These are phyloP conservation scores for Drosophila busckii DNA, from an alignment of 1,140 invertebrate species.

Conservation along the genomic window DNA sequence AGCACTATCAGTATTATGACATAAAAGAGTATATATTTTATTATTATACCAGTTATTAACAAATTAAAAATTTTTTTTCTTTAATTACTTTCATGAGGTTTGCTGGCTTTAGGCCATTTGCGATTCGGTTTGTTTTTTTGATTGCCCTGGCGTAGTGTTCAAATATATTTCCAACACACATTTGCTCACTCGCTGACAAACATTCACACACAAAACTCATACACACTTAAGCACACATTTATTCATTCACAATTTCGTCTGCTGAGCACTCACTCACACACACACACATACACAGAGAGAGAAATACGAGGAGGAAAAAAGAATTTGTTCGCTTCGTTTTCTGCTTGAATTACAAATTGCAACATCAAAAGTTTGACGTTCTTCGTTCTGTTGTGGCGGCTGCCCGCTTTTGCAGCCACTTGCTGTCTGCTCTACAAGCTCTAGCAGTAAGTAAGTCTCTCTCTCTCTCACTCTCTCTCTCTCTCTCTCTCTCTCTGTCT, in stretches of 20 bases:
- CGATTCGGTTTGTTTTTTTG: constrained; percentile 30
- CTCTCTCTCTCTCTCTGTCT: not conserved
- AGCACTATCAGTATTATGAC: too few species aligned
- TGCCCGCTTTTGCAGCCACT: not conserved
- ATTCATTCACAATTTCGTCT: constrained; percentile 50
- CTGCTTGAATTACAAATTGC: constrained; percentile 78
- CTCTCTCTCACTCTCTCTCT: not conserved
- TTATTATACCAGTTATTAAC: too few species aligned
- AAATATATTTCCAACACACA: constrained; percentile 52
- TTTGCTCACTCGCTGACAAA: constrained; percentile 18
- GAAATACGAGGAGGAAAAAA: constrained; percentile 35
- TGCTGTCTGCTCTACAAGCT: constrained; percentile 1
- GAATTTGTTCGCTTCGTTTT: constrained; percentile 75
- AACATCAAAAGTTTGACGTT: constrained; percentile 78
- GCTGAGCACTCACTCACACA: constrained; percentile 20
- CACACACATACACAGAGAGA: constrained; percentile 18
- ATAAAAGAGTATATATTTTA: too few species aligned
- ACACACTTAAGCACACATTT: constrained; percentile 28
- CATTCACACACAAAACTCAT: constrained; percentile 21
- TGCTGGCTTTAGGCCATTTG: constrained; percentile 31
- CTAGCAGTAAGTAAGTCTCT: too few species aligned
- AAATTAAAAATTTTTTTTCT: too few species aligned
- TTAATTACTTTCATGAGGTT: too few species aligned
- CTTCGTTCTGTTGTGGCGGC: constrained; percentile 46
- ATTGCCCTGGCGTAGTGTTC: constrained; percentile 31